Conservation (phyloP, 2,888 invertebrate species). For the Metopia argyrocephala region DNA sequence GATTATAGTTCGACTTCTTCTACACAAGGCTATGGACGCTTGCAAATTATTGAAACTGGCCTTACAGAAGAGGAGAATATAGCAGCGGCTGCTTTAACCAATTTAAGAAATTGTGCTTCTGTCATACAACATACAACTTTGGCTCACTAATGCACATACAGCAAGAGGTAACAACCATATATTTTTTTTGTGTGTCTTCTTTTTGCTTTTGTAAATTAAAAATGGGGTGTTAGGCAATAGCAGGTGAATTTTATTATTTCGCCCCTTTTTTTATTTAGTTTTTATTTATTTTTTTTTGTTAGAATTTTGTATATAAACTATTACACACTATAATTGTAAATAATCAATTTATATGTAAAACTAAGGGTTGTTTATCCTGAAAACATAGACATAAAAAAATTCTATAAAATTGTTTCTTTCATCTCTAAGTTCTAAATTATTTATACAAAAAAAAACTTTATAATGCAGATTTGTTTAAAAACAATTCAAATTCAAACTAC, state of each 20-base stretch:
- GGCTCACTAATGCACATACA: slow-evolving; percentile 74
- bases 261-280: neutral
- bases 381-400: too few relatives aligned
- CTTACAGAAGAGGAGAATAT: slow-evolving; percentile 79
- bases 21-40: slow-evolving; percentile 73
- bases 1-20: slow-evolving; percentile 73
- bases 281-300: too few relatives aligned
- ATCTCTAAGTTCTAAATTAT: too few relatives aligned
- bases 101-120: slow-evolving; percentile 78
- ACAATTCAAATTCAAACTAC: slow-evolving; percentile 64
- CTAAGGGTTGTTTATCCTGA: neutral
- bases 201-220: neutral
- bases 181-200: too few relatives aligned
- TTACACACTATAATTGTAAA: neutral
- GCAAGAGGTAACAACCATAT: too few relatives aligned
- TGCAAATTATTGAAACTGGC: slow-evolving; percentile 76
- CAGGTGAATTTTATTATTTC: slow-evolving; percentile 49
- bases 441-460: too few relatives aligned
- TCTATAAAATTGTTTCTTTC: too few relatives aligned
- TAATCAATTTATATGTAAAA: neutral
- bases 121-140: slow-evolving; percentile 78
- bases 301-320: neutral
- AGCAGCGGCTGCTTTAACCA: slow-evolving; percentile 78
- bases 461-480: neutral
- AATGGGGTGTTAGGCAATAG: slow-evolving; percentile 51